Conservation (phyloP, 2,888 invertebrate genomes). For the Pyrgus malvae region DNA sequence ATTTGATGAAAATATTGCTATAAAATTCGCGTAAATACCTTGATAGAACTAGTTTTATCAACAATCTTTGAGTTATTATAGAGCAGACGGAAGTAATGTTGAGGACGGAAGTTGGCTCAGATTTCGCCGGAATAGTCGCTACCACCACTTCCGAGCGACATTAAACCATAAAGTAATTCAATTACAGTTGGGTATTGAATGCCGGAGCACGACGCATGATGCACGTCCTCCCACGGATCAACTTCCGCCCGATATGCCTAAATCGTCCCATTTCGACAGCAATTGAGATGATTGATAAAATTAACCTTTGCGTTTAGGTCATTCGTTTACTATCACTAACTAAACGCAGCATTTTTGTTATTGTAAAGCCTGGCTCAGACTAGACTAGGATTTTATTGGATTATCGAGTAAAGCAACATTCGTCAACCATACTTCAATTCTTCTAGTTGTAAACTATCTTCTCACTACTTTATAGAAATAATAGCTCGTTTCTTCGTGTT, state of each 20-base stretch:
- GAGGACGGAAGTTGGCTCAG: constrained; percentile 19
- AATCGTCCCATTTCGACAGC: constrained; percentile 5
- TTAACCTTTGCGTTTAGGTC: neutral
- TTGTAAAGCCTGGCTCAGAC: neutral
- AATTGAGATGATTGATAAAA: constrained; percentile 15
- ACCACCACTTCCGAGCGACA: neutral
- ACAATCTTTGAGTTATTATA: neutral
- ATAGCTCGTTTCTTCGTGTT: too few relatives aligned
- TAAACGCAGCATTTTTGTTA: neutral
- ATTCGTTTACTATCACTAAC: neutral
- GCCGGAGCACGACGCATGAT: too few relatives aligned
- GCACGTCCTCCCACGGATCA: constrained; percentile 6
- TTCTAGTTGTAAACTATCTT: too few relatives aligned
- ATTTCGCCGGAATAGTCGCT: constrained; percentile 6
- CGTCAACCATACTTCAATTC: too few relatives aligned
- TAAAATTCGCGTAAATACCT: too few relatives aligned
- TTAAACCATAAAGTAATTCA: neutral
- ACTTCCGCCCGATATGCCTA: constrained; percentile 11
- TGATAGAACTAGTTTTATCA: neutral
- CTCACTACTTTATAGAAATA: too few relatives aligned
- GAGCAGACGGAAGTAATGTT: constrained; percentile 19
- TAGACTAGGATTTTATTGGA: too few relatives aligned
- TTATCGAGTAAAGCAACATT: too few relatives aligned
- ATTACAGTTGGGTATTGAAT: constrained; percentile 9
- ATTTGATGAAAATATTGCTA: too few relatives aligned